phyloP scores from a whole-genome alignment of 2,888 invertebrate species.

The Spodoptera exigua region DNA sequence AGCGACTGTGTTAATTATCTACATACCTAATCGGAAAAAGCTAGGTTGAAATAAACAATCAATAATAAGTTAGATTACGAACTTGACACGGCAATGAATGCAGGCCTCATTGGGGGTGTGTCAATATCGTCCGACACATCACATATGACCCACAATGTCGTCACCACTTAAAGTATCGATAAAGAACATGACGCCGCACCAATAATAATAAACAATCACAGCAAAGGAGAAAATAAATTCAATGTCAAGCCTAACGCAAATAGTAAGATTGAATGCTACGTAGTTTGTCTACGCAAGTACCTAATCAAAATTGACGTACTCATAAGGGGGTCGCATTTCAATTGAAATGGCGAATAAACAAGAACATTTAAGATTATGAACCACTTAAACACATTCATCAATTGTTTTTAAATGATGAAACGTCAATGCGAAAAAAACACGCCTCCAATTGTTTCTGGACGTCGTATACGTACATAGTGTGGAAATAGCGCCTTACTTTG shows the following conservation, averaged over 20 bases:
- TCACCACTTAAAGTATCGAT: constrained; percentile 24
- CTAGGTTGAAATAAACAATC: too few species aligned
- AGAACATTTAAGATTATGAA: constrained; percentile 52
- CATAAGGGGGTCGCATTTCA: constrained; percentile 50
- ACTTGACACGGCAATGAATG: neutral
- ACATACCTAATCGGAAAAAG: too few species aligned
- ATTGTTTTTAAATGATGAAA: constrained; percentile 47
- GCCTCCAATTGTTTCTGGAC: constrained; percentile 35
- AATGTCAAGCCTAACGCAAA: constrained; percentile 13
- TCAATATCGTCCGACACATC: constrained; percentile 27
- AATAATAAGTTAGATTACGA: too few species aligned
- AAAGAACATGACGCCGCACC: constrained; percentile 1
- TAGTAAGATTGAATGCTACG: constrained; percentile 27
- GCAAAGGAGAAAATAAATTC: constrained; percentile 2
- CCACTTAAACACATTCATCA: constrained; percentile 51
- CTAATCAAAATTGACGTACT: constrained; percentile 52
- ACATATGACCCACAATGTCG: constrained; percentile 43
- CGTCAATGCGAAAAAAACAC: constrained; percentile 56
- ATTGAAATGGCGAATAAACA: constrained; percentile 58
- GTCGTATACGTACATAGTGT: neutral
- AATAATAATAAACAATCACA: constrained; percentile 24
- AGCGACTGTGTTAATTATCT: too few species aligned
- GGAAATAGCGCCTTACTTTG: constrained; percentile 12
- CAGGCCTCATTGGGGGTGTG: constrained; percentile 34
- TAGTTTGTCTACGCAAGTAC: constrained; percentile 17